phyloP scores from a whole-genome alignment of 2,888 invertebrate genomes.

The Ochlodes sylvanus region DNA sequence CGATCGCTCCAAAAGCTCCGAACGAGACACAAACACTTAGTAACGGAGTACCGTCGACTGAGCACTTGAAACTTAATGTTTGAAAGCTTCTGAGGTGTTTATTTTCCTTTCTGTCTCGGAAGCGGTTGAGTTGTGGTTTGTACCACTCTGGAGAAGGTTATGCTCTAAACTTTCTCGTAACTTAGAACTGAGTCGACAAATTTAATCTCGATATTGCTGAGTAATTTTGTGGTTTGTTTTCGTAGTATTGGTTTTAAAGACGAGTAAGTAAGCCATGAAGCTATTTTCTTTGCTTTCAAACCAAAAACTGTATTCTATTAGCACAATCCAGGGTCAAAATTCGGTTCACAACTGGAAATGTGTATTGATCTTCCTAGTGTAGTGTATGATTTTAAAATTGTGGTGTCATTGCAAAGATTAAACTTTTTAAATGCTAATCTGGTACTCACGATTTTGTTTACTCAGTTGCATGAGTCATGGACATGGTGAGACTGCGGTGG shows the following conservation, averaged over 20 bases:
- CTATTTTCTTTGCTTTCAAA: no score
- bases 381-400: no score
- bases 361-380: no score
- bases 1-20: constrained; percentile 2
- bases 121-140: constrained; percentile 32
- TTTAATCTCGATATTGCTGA: constrained; percentile 23
- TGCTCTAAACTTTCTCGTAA: constrained; percentile 17
- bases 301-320: no score
- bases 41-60: constrained; percentile 27
- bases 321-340: no score
- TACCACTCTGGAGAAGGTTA: constrained; percentile 28
- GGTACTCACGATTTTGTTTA: no score
- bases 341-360: no score
- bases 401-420: no score
- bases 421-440: no score
- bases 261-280: no score
- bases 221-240: background rate
- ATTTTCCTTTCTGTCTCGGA: constrained; percentile 38
- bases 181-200: constrained; percentile 12
- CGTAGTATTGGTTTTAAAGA: background rate
- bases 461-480: no score
- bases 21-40: constrained; percentile 9
- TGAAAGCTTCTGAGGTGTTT: constrained; percentile 42
- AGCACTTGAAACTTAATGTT: constrained; percentile 43
- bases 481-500: no score